A percentile compares a stretch with the other conserved stretches of the same genome.
Conservation (phyloP, 2,113 vertebrate genomes). For the Gavialis gangeticus region DNA sequence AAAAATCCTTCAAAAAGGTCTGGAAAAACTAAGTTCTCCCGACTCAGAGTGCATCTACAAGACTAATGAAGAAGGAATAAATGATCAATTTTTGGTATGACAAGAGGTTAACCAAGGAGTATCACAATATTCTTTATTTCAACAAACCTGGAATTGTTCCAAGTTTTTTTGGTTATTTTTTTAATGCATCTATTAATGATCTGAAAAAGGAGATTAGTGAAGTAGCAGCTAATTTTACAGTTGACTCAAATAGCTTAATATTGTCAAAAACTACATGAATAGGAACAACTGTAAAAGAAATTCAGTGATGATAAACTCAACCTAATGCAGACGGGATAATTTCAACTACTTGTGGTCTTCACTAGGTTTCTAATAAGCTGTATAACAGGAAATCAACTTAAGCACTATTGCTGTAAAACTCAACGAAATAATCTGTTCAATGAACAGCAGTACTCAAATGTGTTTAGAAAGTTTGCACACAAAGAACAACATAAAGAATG, state of each 20-base stretch:
- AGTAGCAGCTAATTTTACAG: background rate
- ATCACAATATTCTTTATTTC: background rate
- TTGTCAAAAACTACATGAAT: too few species aligned
- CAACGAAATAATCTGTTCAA: background rate
- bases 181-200: background rate
- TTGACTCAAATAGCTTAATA: background rate
- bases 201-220: background rate
- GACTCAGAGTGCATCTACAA: background rate
- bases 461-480: background rate
- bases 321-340: background rate
- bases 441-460: background rate
- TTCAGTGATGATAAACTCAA: background rate
- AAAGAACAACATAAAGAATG: background rate
- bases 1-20: background rate
- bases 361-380: background rate
- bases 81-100: background rate
- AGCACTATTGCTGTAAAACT: background rate
- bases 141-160: too few species aligned
- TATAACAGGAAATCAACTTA: background rate
- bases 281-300: background rate
- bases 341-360: background rate
- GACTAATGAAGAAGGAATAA: background rate
- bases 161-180: too few species aligned
- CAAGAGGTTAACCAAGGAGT: background rate
- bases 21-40: background rate